These are phyloP conservation scores for Brevipalpus yothersi DNA, from an alignment of 1,140 invertebrate species.

Conservation along the genomic window DNA sequence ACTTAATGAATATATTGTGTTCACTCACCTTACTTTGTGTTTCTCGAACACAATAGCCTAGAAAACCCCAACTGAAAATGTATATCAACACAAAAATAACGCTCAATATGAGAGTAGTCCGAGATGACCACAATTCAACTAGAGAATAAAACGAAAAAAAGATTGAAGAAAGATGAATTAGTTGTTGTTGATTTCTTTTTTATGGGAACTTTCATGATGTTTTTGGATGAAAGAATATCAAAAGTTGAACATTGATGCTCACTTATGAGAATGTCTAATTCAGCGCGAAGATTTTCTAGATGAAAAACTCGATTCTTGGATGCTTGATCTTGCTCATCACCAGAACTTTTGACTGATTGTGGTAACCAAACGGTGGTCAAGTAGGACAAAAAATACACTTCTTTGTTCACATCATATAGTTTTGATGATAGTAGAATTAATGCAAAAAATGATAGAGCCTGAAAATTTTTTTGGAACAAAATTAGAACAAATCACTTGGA, in stretches of 20 bases:
- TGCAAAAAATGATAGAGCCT: slow-evolving; percentile 14
- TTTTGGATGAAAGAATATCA: too few species aligned
- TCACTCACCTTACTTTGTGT: slow-evolving; percentile 6
- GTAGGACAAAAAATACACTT: slow-evolving; percentile 12
- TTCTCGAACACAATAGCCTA: slow-evolving; percentile 6
- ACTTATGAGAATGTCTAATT: slow-evolving; percentile 7
- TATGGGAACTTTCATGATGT: too few species aligned
- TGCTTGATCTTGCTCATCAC: neutral
- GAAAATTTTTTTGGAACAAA: neutral
- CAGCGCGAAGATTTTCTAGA: slow-evolving; percentile 2
- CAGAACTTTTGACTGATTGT: neutral
- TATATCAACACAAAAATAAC: slow-evolving; percentile 13
- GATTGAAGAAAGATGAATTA: neutral
- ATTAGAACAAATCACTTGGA: neutral
- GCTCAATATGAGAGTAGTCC: slow-evolving; percentile 13
- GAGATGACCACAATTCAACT: slow-evolving; percentile 12
- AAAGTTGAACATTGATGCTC: neutral
- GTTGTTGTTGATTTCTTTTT: too few species aligned
- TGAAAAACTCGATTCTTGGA: neutral
- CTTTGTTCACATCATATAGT: slow-evolving; percentile 13
- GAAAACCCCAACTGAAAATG: slow-evolving; percentile 10
- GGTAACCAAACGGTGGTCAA: slow-evolving; percentile 12
- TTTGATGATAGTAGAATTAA: slow-evolving; percentile 11
- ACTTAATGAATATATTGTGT: too few species aligned
- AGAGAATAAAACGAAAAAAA: neutral